Evolutionary conservation across 1,140 invertebrate genomes (phyloP).

Genomic region (Magallana angulata): DNA sequence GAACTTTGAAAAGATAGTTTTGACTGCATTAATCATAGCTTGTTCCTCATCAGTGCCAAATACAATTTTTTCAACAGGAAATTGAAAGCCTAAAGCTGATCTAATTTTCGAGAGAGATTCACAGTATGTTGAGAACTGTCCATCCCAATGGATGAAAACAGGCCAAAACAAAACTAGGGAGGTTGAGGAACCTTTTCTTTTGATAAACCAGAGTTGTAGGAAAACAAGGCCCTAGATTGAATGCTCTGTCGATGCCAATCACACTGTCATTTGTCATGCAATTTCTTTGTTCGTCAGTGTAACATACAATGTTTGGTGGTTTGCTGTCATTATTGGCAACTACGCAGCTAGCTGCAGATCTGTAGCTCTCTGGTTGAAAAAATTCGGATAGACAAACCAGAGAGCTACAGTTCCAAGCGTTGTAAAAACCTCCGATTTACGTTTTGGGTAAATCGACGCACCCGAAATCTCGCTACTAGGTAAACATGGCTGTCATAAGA

Average conservation of each 20-base stretch:
- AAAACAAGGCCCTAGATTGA: conserved; percentile 47
- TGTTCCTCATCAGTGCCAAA: conserved; percentile 29
- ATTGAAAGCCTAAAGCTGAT: neutral
- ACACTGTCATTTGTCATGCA: too few species aligned
- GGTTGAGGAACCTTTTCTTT: conserved; percentile 27
- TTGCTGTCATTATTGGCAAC: conserved; percentile 38
- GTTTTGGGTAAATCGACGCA: too few species aligned
- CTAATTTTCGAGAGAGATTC: neutral
- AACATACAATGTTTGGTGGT: conserved; percentile 44
- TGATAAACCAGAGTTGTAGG: conserved; percentile 39
- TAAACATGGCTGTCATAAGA: too few species aligned
- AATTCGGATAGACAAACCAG: too few species aligned
- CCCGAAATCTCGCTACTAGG: too few species aligned
- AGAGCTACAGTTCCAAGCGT: too few species aligned
- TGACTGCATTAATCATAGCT: neutral
- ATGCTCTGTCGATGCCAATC: conserved; percentile 25
- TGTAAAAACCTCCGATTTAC: too few species aligned
- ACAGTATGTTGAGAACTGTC: neutral
- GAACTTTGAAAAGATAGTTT: conserved; percentile 27
- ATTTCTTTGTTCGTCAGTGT: conserved; percentile 37
- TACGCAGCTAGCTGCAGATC: too few species aligned
- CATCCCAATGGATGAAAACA: conserved; percentile 49
- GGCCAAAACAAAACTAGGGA: conserved; percentile 44
- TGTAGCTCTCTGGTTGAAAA: too few species aligned
- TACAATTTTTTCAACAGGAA: neutral